Conservation (phyloP, 2,888 invertebrate species). For the Onchidella celtica region DNA sequence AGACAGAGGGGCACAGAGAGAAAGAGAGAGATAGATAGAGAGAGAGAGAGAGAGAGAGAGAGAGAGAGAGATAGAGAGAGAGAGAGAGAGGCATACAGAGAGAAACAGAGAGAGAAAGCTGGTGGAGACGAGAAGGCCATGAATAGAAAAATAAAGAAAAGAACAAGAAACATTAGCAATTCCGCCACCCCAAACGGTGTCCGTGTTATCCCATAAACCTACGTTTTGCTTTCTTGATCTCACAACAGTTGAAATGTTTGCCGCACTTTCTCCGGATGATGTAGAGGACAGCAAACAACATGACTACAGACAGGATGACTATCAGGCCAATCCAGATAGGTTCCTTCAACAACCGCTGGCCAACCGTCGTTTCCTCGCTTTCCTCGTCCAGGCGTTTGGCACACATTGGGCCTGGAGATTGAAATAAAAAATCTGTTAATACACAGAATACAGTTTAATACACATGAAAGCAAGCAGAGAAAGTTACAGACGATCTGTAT, state of each 20-base stretch:
- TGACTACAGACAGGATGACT: constrained; percentile 90
- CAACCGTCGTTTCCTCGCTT: constrained; percentile 79
- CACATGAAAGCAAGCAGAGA: background rate
- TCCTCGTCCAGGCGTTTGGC: constrained; percentile 25
- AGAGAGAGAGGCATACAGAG: background rate
- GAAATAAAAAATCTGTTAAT: background rate
- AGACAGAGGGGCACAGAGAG: background rate
- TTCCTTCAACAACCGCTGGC: constrained; percentile 91
- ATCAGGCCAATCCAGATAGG: constrained; percentile 94
- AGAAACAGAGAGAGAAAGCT: constrained; percentile 12
- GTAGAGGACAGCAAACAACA: constrained; percentile 89
- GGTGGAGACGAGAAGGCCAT: too few relatives aligned
- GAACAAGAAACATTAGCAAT: too few relatives aligned
- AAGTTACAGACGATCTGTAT: too few relatives aligned
- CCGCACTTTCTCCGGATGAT: constrained; percentile 92
- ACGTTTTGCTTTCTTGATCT: constrained; percentile 46
- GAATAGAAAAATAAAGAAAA: too few relatives aligned
- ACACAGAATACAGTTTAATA: background rate
- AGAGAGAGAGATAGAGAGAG: background rate
- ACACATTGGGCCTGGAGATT: constrained; percentile 30
- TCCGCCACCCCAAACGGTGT: too few relatives aligned
- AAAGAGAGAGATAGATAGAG: constrained; percentile 11
- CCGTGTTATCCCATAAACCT: too few relatives aligned
- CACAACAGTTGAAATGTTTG: constrained; percentile 86
- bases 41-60: too few relatives aligned